These are phyloP conservation scores for Neogale vison DNA, from an alignment of 2,113 vertebrate genomes.

Conservation along the genomic window DNA sequence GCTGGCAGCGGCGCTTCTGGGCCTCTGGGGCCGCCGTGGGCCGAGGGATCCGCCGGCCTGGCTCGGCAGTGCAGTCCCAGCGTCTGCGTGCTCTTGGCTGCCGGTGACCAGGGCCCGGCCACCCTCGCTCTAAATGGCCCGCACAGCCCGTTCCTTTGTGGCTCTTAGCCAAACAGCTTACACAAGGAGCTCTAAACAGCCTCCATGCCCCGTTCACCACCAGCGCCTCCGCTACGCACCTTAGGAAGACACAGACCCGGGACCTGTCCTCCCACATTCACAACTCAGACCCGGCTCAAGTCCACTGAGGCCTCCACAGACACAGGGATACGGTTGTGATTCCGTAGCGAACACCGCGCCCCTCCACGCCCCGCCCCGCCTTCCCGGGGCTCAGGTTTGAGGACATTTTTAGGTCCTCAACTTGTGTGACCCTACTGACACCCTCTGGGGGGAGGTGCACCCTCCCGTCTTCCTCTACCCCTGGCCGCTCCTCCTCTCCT, in stretches of 20 bases:
- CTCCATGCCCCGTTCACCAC: not conserved
- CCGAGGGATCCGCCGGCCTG: fast-evolving
- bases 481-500: not conserved
- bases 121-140: not conserved
- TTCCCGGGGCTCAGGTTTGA: not conserved
- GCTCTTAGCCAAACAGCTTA: not conserved
- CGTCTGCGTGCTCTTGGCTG: not conserved
- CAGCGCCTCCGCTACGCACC: not conserved
- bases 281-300: not conserved
- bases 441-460: not conserved
- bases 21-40: not conserved
- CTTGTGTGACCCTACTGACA: not conserved
- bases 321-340: not conserved
- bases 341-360: not conserved
- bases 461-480: not conserved
- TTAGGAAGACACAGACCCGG: not conserved
- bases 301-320: not conserved
- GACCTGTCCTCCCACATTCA: not conserved
- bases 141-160: not conserved
- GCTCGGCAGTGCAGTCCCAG: not conserved
- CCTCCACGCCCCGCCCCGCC: too few species aligned
- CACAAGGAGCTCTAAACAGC: not conserved
- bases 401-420: not conserved
- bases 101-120: not conserved
- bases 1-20: not conserved